phyloP scores from a whole-genome alignment of 2,797 vertebrate genomes.

The Synanceia verrucosa region DNA sequence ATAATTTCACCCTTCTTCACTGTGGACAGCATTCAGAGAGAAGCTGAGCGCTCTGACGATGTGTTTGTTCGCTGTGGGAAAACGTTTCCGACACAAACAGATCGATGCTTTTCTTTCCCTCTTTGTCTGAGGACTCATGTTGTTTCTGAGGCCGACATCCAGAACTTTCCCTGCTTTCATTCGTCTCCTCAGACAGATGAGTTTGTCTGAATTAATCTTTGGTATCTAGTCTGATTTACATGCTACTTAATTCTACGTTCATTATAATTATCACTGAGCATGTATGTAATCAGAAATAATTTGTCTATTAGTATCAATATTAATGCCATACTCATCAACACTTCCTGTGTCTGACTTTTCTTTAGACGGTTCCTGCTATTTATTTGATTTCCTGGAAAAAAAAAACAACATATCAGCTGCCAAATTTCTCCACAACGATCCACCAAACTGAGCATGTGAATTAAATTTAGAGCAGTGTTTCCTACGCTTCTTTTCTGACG shows the following conservation, averaged over 20 bases:
- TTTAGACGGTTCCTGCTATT: background rate
- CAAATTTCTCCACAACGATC: background rate
- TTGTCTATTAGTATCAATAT: slow-evolving; percentile 1
- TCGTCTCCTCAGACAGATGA: background rate
- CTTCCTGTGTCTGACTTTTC: background rate
- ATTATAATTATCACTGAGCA: background rate
- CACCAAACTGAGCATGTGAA: background rate
- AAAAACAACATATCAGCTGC: background rate
- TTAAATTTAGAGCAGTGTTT: background rate
- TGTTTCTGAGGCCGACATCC: slow-evolving; percentile 17
- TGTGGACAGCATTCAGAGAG: slow-evolving; percentile 6
- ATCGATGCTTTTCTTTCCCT: slow-evolving; percentile 55
- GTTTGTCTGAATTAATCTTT: background rate
- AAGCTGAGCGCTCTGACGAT: slow-evolving; percentile 5
- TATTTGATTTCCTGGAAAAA: background rate
- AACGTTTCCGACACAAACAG: slow-evolving; percentile 57
- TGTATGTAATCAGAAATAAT: background rate
- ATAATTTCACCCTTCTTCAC: background rate
- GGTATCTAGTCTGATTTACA: background rate
- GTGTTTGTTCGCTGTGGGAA: slow-evolving; percentile 22
- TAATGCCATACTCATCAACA: slow-evolving; percentile 2
- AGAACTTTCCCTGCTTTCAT: slow-evolving; percentile 6
- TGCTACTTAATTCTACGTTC: background rate
- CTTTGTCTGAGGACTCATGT: slow-evolving; percentile 19
- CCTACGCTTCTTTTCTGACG: no score